Evolutionary conservation across 2,888 invertebrate genomes (phyloP), one percentile per base, ranked within the genome.

Genomic region (Sicus ferrugineus): DNA sequence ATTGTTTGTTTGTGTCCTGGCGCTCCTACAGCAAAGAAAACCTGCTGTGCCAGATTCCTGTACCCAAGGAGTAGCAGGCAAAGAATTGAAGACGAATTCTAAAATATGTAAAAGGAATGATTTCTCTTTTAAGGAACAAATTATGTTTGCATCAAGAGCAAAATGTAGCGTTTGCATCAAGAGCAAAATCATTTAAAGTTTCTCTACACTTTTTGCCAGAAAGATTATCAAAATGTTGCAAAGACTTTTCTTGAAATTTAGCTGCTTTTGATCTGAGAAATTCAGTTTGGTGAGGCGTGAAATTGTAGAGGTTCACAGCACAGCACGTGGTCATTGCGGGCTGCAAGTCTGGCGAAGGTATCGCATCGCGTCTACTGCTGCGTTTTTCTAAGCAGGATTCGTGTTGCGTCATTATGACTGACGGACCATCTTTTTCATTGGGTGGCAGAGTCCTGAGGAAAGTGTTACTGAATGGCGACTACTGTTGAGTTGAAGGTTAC

Each of bases 331-430:
- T 38, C 59, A 42, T n/a, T n/a, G 54, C 23, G 16, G 26, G 7
- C 11, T n/a, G 23, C 19, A 42, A 38, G 21, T 42, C n/a, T 23
- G 14, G 14, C 6, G 21, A 42, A 7, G 7, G 28, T 11, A 11
- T 38, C 21, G 42, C 52, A 50, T 50, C 64, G n/a, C n/a, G n/a
- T n/a, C n/a, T n/a, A n/a, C n/a, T n/a, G 64, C 64, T 64, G 50
- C 9, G 64, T 42, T 61, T 38, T 61, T 61, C 23, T 23, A n/a
- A 9, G n/a, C 34, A 61, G 63, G 50, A 50, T 31, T 64, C 64
- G 52, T 64, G 64, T 64, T 64, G 64, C 52, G 64, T 64, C 50
- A 64, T 64, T 64, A n/a, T 50, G 31, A 19, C 1, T n/a, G 42
- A 56, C n/a, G 28, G 56, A 9, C n/a, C 4, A n/a, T 16, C 42